A percentile compares a stretch with the other conserved stretches of the same genome.
Evolutionary conservation across 2,113 vertebrate genomes (phyloP).

Genomic region (Origma solitaria): DNA sequence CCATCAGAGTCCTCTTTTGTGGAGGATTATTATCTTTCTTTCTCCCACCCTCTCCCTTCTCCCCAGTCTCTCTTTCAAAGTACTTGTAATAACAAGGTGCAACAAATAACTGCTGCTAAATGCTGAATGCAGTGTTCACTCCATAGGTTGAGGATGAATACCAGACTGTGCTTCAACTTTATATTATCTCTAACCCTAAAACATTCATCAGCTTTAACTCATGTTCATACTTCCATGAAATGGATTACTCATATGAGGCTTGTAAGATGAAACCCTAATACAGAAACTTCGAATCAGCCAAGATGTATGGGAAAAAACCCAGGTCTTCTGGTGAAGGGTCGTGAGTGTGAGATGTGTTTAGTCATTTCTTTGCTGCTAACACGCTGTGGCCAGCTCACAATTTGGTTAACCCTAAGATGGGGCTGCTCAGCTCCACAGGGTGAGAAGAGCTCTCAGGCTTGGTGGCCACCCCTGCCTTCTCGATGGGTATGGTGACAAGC

Average conservation of each 20-base stretch:
- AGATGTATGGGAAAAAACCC: neutral
- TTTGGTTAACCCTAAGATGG: neutral
- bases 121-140: neutral
- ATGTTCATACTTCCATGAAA: neutral
- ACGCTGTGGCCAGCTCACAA: neutral
- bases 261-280: constrained; percentile 1
- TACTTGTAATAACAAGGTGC: neutral
- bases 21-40: neutral
- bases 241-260: neutral
- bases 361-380: neutral
- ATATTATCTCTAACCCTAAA: neutral
- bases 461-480: neutral
- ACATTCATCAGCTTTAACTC: neutral
- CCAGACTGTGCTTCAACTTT: neutral
- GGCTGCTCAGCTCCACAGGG: neutral
- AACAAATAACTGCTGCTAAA: neutral
- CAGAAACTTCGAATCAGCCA: neutral
- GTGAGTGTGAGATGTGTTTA: neutral
- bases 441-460: neutral
- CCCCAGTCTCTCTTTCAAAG: neutral
- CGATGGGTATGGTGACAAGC: rapidly evolving
- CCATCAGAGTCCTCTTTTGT: neutral
- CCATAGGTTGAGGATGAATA: neutral
- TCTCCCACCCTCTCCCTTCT: neutral
- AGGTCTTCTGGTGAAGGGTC: neutral